Evolutionary conservation across 1,140 invertebrate species (phyloP).

Genomic region (Pseudomyrmex sp.): DNA sequence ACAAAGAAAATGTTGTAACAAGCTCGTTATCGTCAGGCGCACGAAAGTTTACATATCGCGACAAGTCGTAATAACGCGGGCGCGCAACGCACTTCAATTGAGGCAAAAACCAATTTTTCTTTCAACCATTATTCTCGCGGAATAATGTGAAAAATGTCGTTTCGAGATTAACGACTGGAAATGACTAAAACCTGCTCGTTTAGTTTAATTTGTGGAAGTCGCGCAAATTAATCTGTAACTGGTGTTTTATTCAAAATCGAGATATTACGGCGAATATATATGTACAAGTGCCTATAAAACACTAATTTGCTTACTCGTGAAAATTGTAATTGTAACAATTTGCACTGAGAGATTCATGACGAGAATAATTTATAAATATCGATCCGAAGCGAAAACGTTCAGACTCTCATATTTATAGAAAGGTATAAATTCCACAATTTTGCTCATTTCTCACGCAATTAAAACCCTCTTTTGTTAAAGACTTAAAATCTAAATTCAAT

Average conservation of each 20-base stretch:
- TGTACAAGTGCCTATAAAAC: no score
- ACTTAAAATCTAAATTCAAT: no score
- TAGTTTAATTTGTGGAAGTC: not conserved
- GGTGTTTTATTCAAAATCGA: no score
- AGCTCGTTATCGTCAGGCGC: conserved; percentile 28
- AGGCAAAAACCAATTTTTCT: not conserved
- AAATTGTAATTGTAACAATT: not conserved
- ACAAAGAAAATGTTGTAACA: conserved; percentile 39
- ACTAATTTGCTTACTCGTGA: no score
- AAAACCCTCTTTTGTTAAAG: no score
- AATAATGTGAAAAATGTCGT: no score
- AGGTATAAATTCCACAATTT: not conserved
- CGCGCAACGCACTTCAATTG: not conserved
- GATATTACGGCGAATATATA: no score
- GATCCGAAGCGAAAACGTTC: not conserved
- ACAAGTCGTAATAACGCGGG: conserved; percentile 8
- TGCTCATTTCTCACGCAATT: no score
- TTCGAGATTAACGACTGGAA: not conserved
- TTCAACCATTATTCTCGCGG: conserved; percentile 1
- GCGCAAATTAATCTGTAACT: no score
- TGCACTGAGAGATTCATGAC: not conserved
- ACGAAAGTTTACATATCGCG: conserved; percentile 42
- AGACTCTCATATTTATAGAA: not conserved
- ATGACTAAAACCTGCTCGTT: not conserved
- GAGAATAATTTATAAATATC: not conserved